Percentiles rank a stretch among this genome's conserved stretches.
Conservation (phyloP, 2,888 invertebrate genomes). For the Thelaira solivaga region DNA sequence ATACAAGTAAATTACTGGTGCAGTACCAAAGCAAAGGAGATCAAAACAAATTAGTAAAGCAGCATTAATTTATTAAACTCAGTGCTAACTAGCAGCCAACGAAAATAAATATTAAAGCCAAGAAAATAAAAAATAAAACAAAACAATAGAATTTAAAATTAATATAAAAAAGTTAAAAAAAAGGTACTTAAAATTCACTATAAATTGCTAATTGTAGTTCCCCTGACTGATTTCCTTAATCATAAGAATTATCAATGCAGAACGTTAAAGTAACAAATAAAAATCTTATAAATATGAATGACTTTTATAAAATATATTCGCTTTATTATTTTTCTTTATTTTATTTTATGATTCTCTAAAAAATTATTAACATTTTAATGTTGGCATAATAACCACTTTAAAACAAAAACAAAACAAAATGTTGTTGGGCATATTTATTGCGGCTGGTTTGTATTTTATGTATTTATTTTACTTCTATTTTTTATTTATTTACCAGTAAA, state of each 20-base stretch:
- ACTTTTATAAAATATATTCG: conserved; percentile 19
- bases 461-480: neutral
- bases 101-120: too few relatives aligned
- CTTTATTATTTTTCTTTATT: neutral
- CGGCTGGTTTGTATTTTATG: neutral
- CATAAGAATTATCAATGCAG: conserved; percentile 46
- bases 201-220: neutral
- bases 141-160: too few relatives aligned
- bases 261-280: conserved; percentile 20
- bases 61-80: too few relatives aligned
- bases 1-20: too few relatives aligned
- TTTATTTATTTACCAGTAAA: too few relatives aligned
- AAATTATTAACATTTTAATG: conserved; percentile 1
- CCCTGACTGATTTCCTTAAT: conserved; percentile 9
- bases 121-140: too few relatives aligned
- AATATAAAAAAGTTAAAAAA: too few relatives aligned
- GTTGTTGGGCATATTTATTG: neutral
- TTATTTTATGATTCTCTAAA: neutral
- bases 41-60: too few relatives aligned
- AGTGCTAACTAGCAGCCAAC: too few relatives aligned
- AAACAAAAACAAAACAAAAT: too few relatives aligned
- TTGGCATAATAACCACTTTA: neutral
- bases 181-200: too few relatives aligned
- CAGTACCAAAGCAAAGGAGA: too few relatives aligned
- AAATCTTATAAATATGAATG: conserved; percentile 8